These are phyloP conservation scores for Theretra japonica DNA, from an alignment of 2,888 invertebrate species.

Conservation along the genomic window DNA sequence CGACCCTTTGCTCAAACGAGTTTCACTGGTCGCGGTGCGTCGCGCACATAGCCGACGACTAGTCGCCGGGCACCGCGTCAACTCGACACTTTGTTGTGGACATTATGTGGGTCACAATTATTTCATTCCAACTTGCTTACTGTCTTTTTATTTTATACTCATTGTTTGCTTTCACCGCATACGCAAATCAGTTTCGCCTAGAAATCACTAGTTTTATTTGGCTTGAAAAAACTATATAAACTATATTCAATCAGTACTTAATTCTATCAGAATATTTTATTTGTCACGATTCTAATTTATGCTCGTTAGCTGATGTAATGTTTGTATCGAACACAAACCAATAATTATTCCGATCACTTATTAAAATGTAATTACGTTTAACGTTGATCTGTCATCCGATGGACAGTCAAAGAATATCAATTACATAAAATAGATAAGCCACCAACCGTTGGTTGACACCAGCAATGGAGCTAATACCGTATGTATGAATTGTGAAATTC, in stretches of 20 bases:
- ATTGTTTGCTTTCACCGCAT: conserved; percentile 25
- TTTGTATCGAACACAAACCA: not conserved
- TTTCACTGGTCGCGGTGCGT: conserved; percentile 49
- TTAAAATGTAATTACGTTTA: not conserved
- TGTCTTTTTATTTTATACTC: not conserved
- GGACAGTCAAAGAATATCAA: not conserved
- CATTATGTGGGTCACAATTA: conserved; percentile 26
- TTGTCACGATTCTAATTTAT: no score
- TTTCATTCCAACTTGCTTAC: conserved; percentile 6
- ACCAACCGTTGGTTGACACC: not conserved
- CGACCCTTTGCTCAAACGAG: conserved; percentile 60
- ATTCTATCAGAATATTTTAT: no score
- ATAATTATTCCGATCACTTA: not conserved
- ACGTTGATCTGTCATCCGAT: not conserved
- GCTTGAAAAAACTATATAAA: not conserved
- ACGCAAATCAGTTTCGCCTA: conserved; percentile 10
- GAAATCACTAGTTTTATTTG: not conserved
- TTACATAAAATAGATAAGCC: not conserved
- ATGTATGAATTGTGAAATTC: conserved; percentile 23
- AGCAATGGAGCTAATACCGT: not conserved
- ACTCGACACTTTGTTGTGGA: conserved; percentile 11
- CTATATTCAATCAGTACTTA: no score
- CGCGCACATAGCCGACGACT: not conserved
- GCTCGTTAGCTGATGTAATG: not conserved
- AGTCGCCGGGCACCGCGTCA: not conserved